Percentiles rank a stretch among this genome's conserved stretches.
phyloP scores from a whole-genome alignment of 2,888 invertebrate genomes.

The Oeneis ivallda region DNA sequence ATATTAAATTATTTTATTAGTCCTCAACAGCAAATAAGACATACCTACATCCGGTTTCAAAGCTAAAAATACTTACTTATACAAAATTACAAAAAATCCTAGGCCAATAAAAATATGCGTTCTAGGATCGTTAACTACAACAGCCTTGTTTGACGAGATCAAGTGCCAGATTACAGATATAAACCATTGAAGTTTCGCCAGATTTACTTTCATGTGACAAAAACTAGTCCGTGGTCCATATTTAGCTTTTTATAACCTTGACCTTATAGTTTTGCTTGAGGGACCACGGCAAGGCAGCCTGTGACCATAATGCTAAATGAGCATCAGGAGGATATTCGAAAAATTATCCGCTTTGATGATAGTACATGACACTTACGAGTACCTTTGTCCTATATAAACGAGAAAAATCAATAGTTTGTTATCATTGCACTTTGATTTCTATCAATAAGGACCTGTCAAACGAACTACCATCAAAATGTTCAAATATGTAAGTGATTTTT shows the following conservation, averaged over 20 bases:
- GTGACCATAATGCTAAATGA: slow-evolving; percentile 64
- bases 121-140: slow-evolving; percentile 8
- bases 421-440: slow-evolving; percentile 41
- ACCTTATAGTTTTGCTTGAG: slow-evolving; percentile 55
- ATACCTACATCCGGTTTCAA: not conserved
- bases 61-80: slow-evolving; percentile 5
- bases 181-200: slow-evolving; percentile 12
- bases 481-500: slow-evolving; percentile 70
- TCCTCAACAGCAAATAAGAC: not conserved
- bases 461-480: slow-evolving; percentile 61
- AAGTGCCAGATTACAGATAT: slow-evolving; percentile 21
- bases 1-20: no score
- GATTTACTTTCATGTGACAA: slow-evolving; percentile 28
- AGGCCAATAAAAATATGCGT: slow-evolving; percentile 4
- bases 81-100: not conserved
- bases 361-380: slow-evolving; percentile 41
- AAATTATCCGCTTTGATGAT: slow-evolving; percentile 61
- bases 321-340: slow-evolving; percentile 61
- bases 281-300: slow-evolving; percentile 61
- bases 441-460: slow-evolving; percentile 32
- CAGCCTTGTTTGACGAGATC: slow-evolving; percentile 28
- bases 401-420: slow-evolving; percentile 34
- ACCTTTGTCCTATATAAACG: slow-evolving; percentile 46
- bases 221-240: slow-evolving; percentile 32
- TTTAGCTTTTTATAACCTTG: slow-evolving; percentile 46